A percentile compares a stretch with the other conserved stretches of the same genome.
Conservation (phyloP, 2,113 vertebrate genomes). For the Pagrus major region DNA sequence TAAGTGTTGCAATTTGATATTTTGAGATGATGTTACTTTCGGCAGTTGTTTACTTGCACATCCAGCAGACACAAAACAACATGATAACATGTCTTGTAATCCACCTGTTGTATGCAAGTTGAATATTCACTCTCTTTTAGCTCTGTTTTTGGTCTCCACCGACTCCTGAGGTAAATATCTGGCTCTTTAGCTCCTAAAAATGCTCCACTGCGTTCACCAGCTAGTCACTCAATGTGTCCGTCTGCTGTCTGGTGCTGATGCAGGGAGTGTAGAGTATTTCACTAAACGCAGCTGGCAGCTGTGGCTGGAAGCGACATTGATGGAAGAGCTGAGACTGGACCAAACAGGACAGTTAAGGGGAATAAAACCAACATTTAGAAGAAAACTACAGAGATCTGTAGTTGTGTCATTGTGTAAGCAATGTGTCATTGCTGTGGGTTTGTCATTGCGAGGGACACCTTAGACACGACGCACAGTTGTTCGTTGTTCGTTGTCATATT, state of each 20-base stretch:
- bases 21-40: not conserved
- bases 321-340: not conserved
- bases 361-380: not conserved
- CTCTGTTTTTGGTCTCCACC: not conserved
- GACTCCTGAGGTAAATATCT: not conserved
- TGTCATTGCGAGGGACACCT: not conserved
- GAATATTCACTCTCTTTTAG: not conserved
- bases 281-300: constrained; percentile 3
- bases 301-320: not conserved
- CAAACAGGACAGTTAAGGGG: not conserved
- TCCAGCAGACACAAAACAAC: not conserved
- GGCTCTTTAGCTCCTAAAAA: not conserved
- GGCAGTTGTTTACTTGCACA: not conserved
- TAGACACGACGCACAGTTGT: not conserved
- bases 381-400: too few species aligned
- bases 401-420: too few species aligned
- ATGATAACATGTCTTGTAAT: not conserved
- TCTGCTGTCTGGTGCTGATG: not conserved
- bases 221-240: not conserved
- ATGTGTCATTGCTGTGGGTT: not conserved
- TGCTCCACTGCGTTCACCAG: not conserved
- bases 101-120: not conserved
- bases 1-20: too few species aligned
- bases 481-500: too few species aligned
- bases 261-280: not conserved